Percentiles rank a stretch among this genome's conserved stretches.
phyloP scores from a whole-genome alignment of 1,140 invertebrate species.

The Vollenhovia emeryi region DNA sequence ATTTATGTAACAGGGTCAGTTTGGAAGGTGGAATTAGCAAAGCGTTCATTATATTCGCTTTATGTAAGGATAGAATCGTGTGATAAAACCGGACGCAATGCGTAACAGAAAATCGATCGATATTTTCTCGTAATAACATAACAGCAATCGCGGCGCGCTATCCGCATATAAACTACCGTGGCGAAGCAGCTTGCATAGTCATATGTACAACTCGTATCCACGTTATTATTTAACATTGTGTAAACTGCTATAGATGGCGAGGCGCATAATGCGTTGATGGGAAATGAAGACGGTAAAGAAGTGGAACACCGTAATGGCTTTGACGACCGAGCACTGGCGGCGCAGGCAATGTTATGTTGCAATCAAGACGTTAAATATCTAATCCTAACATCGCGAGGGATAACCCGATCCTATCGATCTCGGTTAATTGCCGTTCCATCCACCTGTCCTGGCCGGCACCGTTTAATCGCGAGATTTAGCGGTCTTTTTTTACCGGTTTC shows the following conservation, averaged over 20 bases:
- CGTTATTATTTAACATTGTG: not conserved
- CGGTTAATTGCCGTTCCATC: conserved; percentile 13
- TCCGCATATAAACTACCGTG: not conserved
- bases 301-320: not conserved
- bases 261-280: not conserved
- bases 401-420: conserved; percentile 6
- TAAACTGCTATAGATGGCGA: not conserved
- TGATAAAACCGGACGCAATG: not conserved
- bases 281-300: not conserved
- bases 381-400: not conserved
- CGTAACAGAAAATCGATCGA: conserved; percentile 1
- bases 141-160: not conserved
- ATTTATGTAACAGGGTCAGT: conserved; percentile 1
- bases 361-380: conserved; percentile 28
- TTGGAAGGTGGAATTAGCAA: conserved; percentile 2
- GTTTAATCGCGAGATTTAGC: conserved; percentile 25
- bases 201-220: not conserved
- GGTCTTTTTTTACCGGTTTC: not conserved
- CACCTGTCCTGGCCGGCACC: not conserved
- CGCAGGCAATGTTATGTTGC: not conserved
- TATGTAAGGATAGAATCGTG: not conserved
- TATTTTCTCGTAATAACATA: not conserved
- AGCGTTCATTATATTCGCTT: not conserved
- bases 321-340: not conserved
- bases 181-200: not conserved